Evolutionary conservation across 1,140 invertebrate species (phyloP).

Genomic region (Papilio glaucus): DNA sequence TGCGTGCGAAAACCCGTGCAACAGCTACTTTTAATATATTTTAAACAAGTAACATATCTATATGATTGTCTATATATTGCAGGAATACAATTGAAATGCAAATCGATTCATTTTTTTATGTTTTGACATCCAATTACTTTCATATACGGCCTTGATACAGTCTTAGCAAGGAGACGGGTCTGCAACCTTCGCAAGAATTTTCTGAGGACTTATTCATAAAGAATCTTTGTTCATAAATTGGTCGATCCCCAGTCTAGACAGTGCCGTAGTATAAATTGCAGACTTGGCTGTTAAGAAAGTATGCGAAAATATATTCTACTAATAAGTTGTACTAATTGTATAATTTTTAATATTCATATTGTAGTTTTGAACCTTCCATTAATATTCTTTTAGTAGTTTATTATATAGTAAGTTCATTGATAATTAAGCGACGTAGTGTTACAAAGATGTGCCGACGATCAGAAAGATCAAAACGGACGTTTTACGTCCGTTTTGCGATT

Average conservation of each 20-base stretch:
- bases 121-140: not conserved
- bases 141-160: not conserved
- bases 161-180: not conserved
- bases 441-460: no score
- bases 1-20: no score
- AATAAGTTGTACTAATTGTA: no score
- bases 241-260: not conserved
- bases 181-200: not conserved
- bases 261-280: not conserved
- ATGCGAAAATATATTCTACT: no score
- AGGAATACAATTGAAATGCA: slow-evolving; percentile 3
- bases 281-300: no score
- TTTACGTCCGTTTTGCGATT: no score
- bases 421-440: no score
- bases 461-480: no score
- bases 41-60: not conserved
- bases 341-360: no score
- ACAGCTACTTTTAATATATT: not conserved
- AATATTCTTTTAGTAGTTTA: no score
- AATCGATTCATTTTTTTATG: not conserved
- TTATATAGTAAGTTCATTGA: no score
- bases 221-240: not conserved
- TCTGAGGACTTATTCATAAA: slow-evolving; percentile 8
- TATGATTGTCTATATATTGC: not conserved
- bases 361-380: no score